These are phyloP conservation scores for Protodeltote pygarga DNA, from an alignment of 2,888 invertebrate genomes.

Conservation along the genomic window DNA sequence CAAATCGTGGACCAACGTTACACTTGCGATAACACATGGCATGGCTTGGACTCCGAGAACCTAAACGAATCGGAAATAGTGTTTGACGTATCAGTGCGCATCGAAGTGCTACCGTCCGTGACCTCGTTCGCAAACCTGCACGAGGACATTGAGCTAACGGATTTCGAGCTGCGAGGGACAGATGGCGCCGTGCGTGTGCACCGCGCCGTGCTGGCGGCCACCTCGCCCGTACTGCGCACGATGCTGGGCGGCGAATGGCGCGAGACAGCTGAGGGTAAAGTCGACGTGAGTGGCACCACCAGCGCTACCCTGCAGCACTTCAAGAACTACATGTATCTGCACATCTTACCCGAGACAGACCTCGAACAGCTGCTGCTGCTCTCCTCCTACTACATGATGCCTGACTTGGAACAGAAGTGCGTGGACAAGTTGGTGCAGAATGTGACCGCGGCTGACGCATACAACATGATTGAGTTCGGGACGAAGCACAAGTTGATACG, in stretches of 20 bases:
- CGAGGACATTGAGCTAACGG: slow-evolving; percentile 62
- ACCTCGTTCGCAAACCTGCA: slow-evolving; percentile 56
- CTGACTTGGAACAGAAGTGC: slow-evolving; percentile 63
- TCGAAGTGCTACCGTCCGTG: slow-evolving; percentile 52
- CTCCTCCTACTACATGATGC: slow-evolving; percentile 65
- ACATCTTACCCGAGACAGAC: slow-evolving; percentile 54
- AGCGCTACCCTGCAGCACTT: slow-evolving; percentile 58
- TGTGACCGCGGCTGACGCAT: slow-evolving; percentile 11
- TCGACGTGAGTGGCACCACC: slow-evolving; percentile 59
- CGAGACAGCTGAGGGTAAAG: slow-evolving; percentile 57
- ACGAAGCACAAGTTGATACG: slow-evolving; percentile 57
- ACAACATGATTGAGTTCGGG: slow-evolving; percentile 61
- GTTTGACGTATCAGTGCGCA: slow-evolving; percentile 52
- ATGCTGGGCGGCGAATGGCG: slow-evolving; percentile 66
- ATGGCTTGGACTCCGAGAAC: slow-evolving; percentile 56
- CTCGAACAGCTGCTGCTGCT: slow-evolving; percentile 61
- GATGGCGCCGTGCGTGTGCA: slow-evolving; percentile 65
- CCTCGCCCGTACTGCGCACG: slow-evolving; percentile 61
- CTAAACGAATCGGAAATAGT: slow-evolving; percentile 55
- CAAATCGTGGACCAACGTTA: slow-evolving; percentile 51
- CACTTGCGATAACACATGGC: slow-evolving; percentile 62
- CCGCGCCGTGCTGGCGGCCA: slow-evolving; percentile 60
- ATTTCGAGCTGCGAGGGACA: slow-evolving; percentile 63
- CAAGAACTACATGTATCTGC: slow-evolving; percentile 63
- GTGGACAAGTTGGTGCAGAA: slow-evolving; percentile 53